Evolutionary conservation across 92 coral and sea anemone species (phyloP).

Genomic region (Epizoanthus fatuus): DNA sequence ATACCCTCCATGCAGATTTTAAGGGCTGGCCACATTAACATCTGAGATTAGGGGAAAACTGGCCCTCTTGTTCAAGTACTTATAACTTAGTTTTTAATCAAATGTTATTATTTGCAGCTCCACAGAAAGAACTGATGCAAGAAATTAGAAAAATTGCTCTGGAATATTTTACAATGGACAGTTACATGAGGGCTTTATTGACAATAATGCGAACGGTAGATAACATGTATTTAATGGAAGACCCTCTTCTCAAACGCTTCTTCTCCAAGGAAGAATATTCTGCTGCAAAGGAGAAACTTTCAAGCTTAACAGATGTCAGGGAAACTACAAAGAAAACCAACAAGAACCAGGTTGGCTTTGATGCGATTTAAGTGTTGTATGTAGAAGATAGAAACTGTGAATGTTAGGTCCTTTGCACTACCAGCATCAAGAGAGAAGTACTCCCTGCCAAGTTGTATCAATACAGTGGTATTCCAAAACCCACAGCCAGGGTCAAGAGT

Average conservation of each 20-base stretch:
- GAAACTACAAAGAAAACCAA: constrained; percentile 23
- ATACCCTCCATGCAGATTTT: too few relatives aligned
- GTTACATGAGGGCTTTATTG: constrained; percentile 71
- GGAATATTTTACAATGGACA: constrained; percentile 57
- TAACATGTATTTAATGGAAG: constrained; percentile 31
- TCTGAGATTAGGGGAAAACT: too few relatives aligned
- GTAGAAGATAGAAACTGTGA: too few relatives aligned
- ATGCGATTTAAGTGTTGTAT: background rate
- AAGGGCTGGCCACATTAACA: too few relatives aligned
- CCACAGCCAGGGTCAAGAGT: too few relatives aligned
- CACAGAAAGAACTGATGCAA: constrained; percentile 58
- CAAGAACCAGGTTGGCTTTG: constrained; percentile 36
- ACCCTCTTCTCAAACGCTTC: constrained; percentile 68
- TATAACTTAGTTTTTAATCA: background rate
- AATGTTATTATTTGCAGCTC: constrained; percentile 41
- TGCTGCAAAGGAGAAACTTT: constrained; percentile 63
- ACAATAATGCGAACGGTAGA: constrained; percentile 67
- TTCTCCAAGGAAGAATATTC: constrained; percentile 71
- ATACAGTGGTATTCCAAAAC: too few relatives aligned
- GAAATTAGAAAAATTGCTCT: constrained; percentile 75
- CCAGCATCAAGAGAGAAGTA: too few relatives aligned
- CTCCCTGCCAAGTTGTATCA: too few relatives aligned
- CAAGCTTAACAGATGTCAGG: constrained; percentile 36
- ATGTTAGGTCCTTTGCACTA: too few relatives aligned
- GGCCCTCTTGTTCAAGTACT: too few relatives aligned